A percentile compares a stretch with the other conserved stretches of the same genome.
Conservation (phyloP, 2,113 vertebrate genomes). For the Paraplagusia blochii region DNA sequence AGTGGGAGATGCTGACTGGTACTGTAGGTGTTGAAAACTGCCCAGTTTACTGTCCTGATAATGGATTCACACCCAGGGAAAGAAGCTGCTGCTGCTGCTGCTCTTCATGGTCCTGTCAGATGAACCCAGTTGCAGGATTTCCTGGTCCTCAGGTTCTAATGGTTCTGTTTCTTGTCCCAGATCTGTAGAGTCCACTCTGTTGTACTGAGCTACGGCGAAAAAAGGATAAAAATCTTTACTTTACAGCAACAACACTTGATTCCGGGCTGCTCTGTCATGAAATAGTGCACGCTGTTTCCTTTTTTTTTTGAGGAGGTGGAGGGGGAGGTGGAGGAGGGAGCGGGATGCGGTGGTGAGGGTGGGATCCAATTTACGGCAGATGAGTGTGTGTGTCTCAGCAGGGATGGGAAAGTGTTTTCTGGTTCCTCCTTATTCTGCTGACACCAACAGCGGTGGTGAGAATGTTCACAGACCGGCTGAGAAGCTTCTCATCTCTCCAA, state of each 20-base stretch:
- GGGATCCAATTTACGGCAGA: constrained; percentile 45
- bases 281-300: constrained; percentile 31
- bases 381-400: constrained; percentile 34
- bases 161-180: constrained; percentile 41
- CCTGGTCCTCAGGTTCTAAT: constrained; percentile 25
- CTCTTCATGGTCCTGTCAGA: too few relatives aligned
- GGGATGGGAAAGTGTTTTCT: constrained; percentile 1
- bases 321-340: not conserved
- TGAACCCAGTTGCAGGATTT: constrained; percentile 3
- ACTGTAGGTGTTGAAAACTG: too few relatives aligned
- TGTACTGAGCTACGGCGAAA: constrained; percentile 22
- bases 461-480: constrained; percentile 23
- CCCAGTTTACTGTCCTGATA: too few relatives aligned
- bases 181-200: constrained; percentile 37
- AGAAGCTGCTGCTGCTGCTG: too few relatives aligned
- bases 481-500: constrained; percentile 36
- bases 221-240: constrained; percentile 36
- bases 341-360: too few relatives aligned
- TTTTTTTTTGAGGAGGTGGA: not conserved
- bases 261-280: constrained; percentile 31
- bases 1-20: too few relatives aligned
- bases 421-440: constrained; percentile 28
- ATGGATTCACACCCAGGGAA: too few relatives aligned
- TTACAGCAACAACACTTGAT: constrained; percentile 27
- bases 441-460: constrained; percentile 34